Percentiles rank a stretch among this genome's conserved stretches.
phyloP scores from a whole-genome alignment of 2,113 vertebrate species.

The Hyla sarda region DNA sequence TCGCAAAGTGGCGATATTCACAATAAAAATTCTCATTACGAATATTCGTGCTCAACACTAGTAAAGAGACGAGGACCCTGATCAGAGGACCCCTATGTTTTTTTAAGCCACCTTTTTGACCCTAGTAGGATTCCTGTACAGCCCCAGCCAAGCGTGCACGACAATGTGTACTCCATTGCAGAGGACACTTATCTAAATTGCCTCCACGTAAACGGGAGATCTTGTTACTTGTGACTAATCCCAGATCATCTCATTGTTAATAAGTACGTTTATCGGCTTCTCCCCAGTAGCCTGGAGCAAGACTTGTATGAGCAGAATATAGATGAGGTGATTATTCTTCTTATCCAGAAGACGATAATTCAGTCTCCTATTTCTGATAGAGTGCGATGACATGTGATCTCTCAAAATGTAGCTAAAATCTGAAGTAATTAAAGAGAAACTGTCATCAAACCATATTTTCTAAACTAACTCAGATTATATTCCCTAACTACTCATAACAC shows the following conservation, averaged over 20 bases:
- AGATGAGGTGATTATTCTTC: slow-evolving; percentile 25
- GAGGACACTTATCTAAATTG: slow-evolving; percentile 22
- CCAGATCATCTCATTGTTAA: slow-evolving; percentile 31
- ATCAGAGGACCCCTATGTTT: no score
- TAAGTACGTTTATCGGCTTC: slow-evolving; percentile 24
- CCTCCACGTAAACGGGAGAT: background rate
- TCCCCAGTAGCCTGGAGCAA: background rate
- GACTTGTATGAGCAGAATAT: background rate
- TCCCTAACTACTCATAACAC: no score
- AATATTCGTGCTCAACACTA: no score
- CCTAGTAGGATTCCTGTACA: background rate
- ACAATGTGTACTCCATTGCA: background rate
- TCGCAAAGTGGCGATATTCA: no score
- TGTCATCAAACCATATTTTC: no score
- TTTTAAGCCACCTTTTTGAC: no score
- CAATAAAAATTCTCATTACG: no score
- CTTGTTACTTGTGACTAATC: slow-evolving; percentile 32
- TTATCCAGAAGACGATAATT: background rate
- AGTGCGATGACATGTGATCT: background rate
- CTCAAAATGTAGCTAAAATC: background rate
- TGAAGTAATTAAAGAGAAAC: no score
- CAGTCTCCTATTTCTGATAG: background rate
- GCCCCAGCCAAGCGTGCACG: background rate
- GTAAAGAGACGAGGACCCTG: no score
- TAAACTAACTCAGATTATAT: no score